Conservation (phyloP, 2,797 vertebrate species). For the Acanthis flammea region DNA sequence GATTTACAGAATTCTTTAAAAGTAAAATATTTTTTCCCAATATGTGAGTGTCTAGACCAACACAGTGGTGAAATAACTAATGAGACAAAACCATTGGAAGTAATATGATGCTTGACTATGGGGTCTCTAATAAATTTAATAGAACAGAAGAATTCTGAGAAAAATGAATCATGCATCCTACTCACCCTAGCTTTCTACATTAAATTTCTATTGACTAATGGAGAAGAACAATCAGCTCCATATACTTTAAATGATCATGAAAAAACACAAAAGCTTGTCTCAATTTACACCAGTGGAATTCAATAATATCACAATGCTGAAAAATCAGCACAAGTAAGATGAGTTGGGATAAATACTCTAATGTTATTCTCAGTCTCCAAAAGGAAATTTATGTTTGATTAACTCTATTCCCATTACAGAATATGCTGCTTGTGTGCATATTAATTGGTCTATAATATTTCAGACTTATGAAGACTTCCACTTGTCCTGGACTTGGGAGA, state of each 20-base stretch:
- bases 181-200: background rate
- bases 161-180: background rate
- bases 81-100: background rate
- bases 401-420: background rate
- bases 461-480: slow-evolving; percentile 7
- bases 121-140: background rate
- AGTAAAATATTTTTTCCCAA: background rate
- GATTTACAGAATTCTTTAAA: background rate
- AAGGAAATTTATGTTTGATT: background rate
- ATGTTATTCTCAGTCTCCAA: background rate
- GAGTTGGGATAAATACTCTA: background rate
- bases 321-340: background rate
- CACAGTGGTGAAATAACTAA: background rate
- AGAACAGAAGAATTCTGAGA: background rate
- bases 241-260: background rate
- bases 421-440: background rate
- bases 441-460: slow-evolving; percentile 17
- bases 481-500: background rate
- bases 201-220: background rate
- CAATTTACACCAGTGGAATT: background rate
- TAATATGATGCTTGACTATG: background rate
- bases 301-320: background rate
- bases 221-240: background rate
- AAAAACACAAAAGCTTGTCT: background rate
- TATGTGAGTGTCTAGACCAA: background rate